Evolutionary conservation across 2,113 vertebrate genomes (phyloP), one percentile per base, ranked within the genome.

Genomic region (Percina caprodes): DNA sequence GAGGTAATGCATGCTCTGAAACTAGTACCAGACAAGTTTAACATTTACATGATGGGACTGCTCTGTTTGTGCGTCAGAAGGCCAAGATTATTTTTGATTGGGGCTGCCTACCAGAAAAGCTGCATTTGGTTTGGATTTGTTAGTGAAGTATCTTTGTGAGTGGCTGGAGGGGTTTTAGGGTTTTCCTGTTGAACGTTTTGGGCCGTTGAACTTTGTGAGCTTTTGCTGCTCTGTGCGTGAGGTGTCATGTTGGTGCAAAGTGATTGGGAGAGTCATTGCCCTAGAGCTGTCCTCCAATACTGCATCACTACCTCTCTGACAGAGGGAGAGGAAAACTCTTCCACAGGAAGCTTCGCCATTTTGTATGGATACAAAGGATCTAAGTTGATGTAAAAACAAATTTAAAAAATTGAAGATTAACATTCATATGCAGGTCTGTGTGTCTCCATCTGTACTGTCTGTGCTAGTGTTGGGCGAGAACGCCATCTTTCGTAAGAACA

Each of bases 221-320:
- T 68, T 77, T 60, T 54, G 63, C 73, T 68, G 39, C 77, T 78
- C 24, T 51, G 59, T 72, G 66, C 46, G 7, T 75, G 88, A 90
- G 61, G 78, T 87, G 76, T 91, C 82, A 82, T 79, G 83, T 86
- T 35, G 3, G 78, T 52, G 80, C 79, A 83, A 79, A 83, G 83
- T 81, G 77, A 75, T 77, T 80, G 62, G 73, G 52, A 78, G 88
- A 80, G 78, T 86, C 84, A 91, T 89, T 90, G 87, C 87, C 91
- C 89, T 84, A 55, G 74, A 92, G 89, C 90, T 74, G 77, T 91
- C 85, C 88, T 92, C 81, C 79, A 77, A 74, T 74, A 49, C 85
- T 89, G 84, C 84, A 91, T 85, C 87, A 75, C 59, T 70, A 70
- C 80, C 30, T 68, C 74, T 69, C 51, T 46, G 45, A 69, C 35